These are phyloP conservation scores for Equus quagga DNA, from an alignment of 2,113 vertebrate genomes.

Conservation along the genomic window DNA sequence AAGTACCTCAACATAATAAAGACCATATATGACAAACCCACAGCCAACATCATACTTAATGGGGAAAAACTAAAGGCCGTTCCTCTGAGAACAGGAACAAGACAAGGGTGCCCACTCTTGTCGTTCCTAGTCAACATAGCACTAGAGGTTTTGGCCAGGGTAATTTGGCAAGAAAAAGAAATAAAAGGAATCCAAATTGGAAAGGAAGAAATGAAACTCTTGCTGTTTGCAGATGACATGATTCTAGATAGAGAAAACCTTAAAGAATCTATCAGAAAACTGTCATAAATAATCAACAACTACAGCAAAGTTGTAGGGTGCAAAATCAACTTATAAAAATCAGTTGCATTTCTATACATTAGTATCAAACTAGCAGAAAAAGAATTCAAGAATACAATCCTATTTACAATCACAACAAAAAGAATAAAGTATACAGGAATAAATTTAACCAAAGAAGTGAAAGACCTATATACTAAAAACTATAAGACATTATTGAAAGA, in stretches of 20 bases:
- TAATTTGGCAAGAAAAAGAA: neutral
- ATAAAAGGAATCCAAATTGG: neutral
- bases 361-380: neutral
- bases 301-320: neutral
- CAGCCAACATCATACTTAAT: neutral
- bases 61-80: neutral
- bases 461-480: neutral
- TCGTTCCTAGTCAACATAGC: neutral
- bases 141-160: neutral
- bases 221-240: neutral
- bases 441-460: neutral
- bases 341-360: neutral
- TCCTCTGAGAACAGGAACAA: neutral
- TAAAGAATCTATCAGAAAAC: neutral
- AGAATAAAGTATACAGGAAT: neutral
- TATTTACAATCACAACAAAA: neutral
- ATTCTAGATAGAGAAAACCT: neutral
- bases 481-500: neutral
- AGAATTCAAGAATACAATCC: neutral
- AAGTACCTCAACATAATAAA: neutral
- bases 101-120: neutral
- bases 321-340: neutral
- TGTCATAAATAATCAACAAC: neutral
- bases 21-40: neutral
- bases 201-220: neutral